Evolutionary conservation across 2,888 invertebrate species (phyloP).

Genomic region (Liopterus haemorrhoidalis): DNA sequence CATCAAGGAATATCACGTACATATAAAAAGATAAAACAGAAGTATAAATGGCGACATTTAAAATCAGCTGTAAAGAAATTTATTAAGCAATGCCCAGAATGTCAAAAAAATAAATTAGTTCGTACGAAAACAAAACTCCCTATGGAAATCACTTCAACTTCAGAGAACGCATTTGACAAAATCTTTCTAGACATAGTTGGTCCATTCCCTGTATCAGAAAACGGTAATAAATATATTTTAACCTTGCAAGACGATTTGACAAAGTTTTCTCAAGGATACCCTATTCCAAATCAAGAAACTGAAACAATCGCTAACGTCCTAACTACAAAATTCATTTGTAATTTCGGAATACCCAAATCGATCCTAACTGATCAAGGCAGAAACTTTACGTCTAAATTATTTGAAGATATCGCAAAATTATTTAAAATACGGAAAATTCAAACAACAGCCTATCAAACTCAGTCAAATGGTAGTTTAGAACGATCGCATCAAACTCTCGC

Average conservation of each 20-base stretch:
- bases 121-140: constrained; percentile 27
- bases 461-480: constrained; percentile 35
- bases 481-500: constrained; percentile 35
- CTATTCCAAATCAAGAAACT: constrained; percentile 34
- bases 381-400: constrained; percentile 27
- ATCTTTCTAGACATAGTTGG: constrained; percentile 34
- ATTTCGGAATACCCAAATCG: constrained; percentile 22
- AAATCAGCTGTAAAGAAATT: constrained; percentile 24
- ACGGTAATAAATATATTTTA: constrained; percentile 34
- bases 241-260: constrained; percentile 35
- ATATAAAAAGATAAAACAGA: constrained; percentile 18
- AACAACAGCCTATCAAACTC: constrained; percentile 34
- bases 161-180: constrained; percentile 30
- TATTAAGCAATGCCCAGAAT: constrained; percentile 30
- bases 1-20: constrained; percentile 27
- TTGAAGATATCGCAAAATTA: constrained; percentile 32
- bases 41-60: constrained; percentile 30
- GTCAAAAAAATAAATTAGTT: constrained; percentile 31
- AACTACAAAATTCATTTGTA: constrained; percentile 25
- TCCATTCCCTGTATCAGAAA: constrained; percentile 29
- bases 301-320: constrained; percentile 32
- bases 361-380: constrained; percentile 24
- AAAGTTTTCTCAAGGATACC: constrained; percentile 33
- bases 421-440: constrained; percentile 34
- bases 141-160: constrained; percentile 32